Conservation (phyloP, 2,888 invertebrate species). For the Napeogenes inachia region DNA sequence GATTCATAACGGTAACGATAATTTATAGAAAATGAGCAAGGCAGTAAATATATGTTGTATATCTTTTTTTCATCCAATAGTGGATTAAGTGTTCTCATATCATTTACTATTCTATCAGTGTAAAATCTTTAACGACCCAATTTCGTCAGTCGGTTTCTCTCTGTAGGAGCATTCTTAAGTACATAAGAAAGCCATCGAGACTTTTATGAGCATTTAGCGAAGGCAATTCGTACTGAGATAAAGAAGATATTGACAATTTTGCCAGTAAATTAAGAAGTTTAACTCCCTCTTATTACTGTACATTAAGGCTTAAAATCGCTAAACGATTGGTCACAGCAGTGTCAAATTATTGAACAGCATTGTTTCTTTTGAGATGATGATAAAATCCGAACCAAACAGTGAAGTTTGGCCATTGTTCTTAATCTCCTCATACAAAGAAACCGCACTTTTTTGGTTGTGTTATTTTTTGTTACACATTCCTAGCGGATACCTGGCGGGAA, state of each 20-base stretch:
- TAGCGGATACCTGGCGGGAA: slow-evolving; percentile 56
- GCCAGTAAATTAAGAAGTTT: slow-evolving; percentile 9
- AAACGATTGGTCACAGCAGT: slow-evolving; percentile 11
- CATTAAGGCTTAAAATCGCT: slow-evolving; percentile 31
- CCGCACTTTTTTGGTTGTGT: slow-evolving; percentile 56
- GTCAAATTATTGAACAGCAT: slow-evolving; percentile 26
- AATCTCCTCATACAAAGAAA: slow-evolving; percentile 65
- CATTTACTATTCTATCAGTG: slow-evolving; percentile 1
- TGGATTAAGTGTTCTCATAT: too few relatives aligned
- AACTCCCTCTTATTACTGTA: slow-evolving; percentile 11
- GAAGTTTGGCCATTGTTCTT: slow-evolving; percentile 61
- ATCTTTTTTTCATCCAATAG: too few relatives aligned
- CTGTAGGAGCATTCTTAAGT: slow-evolving; percentile 12
- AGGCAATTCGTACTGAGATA: slow-evolving; percentile 52
- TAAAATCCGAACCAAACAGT: slow-evolving; percentile 62
- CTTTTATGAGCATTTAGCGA: slow-evolving; percentile 55
- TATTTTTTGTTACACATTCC: slow-evolving; percentile 54
- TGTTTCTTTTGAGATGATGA: slow-evolving; percentile 54
- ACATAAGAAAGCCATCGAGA: slow-evolving; percentile 58
- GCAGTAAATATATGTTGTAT: too few relatives aligned
- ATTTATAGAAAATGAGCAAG: too few relatives aligned
- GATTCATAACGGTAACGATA: too few relatives aligned
- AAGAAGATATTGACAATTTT: slow-evolving; percentile 35
- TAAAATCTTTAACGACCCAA: slow-evolving; percentile 12
- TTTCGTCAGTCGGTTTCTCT: slow-evolving; percentile 8